Evolutionary conservation across 2,888 invertebrate genomes (phyloP).

Genomic region (Dicyrtoma fusca): DNA sequence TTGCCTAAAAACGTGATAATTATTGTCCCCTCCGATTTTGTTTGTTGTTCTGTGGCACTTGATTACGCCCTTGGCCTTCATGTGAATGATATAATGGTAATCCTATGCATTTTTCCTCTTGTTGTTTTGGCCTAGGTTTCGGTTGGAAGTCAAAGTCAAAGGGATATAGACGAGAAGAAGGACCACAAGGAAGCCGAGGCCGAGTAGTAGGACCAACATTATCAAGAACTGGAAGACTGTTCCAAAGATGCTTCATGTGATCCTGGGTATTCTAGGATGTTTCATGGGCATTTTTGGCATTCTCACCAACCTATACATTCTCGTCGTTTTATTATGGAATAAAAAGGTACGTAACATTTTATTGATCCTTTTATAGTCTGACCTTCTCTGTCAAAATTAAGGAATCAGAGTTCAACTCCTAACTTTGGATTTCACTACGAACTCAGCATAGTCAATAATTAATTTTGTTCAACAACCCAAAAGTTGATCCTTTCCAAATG

Average conservation of each 20-base stretch:
- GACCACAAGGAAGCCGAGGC: constrained; percentile 6
- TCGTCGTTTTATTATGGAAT: constrained; percentile 72
- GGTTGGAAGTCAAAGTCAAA: constrained; percentile 24
- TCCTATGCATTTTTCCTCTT: too few species aligned
- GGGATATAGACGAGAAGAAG: constrained; percentile 15
- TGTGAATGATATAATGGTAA: too few species aligned
- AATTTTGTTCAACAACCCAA: too few species aligned
- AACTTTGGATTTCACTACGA: too few species aligned
- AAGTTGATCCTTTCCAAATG: too few species aligned
- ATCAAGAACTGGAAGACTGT: constrained; percentile 15
- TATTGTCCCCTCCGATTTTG: too few species aligned
- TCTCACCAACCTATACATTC: constrained; percentile 73
- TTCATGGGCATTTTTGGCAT: constrained; percentile 64
- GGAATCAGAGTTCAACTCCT: not conserved
- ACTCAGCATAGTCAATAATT: too few species aligned
- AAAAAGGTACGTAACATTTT: constrained; percentile 66
- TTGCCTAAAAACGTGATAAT: too few species aligned
- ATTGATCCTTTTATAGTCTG: not conserved
- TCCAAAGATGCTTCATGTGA: constrained; percentile 48
- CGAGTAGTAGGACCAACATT: not conserved
- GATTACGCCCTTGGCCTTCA: too few species aligned
- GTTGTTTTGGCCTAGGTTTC: constrained; percentile 3
- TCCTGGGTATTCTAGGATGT: constrained; percentile 51
- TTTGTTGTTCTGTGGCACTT: too few species aligned
- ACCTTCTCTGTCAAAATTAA: not conserved